These are phyloP conservation scores for Chiloscyllium punctatum DNA, from an alignment of 2,797 vertebrate genomes.

Conservation along the genomic window DNA sequence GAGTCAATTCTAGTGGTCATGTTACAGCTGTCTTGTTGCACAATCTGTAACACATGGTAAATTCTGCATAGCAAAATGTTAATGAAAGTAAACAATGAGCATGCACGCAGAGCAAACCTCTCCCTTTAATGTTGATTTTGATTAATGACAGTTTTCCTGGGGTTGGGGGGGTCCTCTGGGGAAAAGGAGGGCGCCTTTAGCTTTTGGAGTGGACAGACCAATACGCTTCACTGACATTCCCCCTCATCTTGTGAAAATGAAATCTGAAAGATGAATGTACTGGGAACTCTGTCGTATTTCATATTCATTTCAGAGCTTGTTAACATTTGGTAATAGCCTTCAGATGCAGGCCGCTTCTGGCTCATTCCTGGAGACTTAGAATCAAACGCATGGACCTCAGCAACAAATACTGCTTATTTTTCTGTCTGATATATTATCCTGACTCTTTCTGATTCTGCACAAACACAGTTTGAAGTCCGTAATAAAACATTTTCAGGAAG, in stretches of 20 bases:
- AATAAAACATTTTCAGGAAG: neutral
- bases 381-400: neutral
- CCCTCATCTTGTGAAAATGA: neutral
- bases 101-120: neutral
- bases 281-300: constrained; percentile 28
- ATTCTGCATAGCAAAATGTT: neutral
- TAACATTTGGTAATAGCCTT: constrained; percentile 15
- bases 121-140: constrained; percentile 14
- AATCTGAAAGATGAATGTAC: neutral
- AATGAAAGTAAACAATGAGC: constrained; percentile 25
- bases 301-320: constrained; percentile 28
- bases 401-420: neutral
- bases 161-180: neutral
- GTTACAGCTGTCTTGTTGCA: constrained; percentile 14
- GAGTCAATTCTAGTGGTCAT: neutral
- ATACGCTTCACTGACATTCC: neutral
- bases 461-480: neutral
- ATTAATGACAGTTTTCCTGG: constrained; percentile 27
- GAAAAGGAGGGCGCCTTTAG: constrained; percentile 5
- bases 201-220: constrained; percentile 14
- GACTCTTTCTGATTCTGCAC: neutral
- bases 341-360: neutral
- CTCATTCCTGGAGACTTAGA: neutral
- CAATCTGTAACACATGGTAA: constrained; percentile 27
- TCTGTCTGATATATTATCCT: neutral